Percentiles rank a stretch among this genome's conserved stretches.
These are phyloP conservation scores for Podilymbus podiceps DNA, from an alignment of 2,113 vertebrate genomes.

Conservation along the genomic window DNA sequence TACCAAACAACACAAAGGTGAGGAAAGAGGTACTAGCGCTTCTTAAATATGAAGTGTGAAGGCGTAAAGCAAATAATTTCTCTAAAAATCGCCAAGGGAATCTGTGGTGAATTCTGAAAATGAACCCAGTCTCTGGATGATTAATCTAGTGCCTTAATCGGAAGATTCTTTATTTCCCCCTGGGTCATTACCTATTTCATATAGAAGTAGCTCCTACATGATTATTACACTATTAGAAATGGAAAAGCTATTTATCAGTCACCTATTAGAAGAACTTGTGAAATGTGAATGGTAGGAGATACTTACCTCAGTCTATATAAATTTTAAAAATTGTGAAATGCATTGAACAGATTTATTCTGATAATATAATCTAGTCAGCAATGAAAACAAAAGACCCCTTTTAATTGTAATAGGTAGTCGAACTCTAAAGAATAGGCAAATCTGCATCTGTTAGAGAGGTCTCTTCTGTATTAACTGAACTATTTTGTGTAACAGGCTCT, in stretches of 20 bases:
- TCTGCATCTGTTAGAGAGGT: not conserved
- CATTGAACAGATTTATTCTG: not conserved
- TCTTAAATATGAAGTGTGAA: not conserved
- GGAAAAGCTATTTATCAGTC: not conserved
- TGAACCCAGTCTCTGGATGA: not conserved
- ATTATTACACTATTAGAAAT: not conserved
- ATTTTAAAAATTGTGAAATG: not conserved
- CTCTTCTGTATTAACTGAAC: not conserved
- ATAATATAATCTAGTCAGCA: not conserved
- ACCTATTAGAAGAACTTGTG: not conserved
- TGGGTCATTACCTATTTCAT: not conserved
- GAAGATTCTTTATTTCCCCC: not conserved
- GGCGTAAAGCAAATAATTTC: not conserved
- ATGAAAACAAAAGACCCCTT: not conserved
- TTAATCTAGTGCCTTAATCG: not conserved
- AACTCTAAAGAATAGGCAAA: not conserved
- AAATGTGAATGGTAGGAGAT: not conserved
- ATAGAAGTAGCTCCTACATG: not conserved
- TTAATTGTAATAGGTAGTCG: not conserved
- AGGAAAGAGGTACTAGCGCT: not conserved
- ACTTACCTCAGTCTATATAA: not conserved
- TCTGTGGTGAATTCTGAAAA: not conserved
- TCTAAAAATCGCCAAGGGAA: not conserved
- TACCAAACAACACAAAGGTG: not conserved
- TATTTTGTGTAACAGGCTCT: not conserved